Conservation (phyloP, 2,113 vertebrate genomes). For the Dasyurus viverrinus region DNA sequence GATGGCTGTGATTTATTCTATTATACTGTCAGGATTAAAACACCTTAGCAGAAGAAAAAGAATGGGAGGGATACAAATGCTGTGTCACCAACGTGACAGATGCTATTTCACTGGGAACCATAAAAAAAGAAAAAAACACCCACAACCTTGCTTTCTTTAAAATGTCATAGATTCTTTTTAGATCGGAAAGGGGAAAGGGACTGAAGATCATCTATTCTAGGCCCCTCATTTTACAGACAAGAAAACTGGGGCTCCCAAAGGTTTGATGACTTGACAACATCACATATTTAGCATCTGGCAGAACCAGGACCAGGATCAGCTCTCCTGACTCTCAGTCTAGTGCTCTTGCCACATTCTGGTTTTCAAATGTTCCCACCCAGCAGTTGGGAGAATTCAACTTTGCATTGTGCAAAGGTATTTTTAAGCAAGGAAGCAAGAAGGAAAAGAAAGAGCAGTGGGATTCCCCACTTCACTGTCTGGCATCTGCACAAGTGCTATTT, state of each 20-base stretch:
- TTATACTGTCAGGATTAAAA: conserved; percentile 80
- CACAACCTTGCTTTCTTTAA: conserved; percentile 33
- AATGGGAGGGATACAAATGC: conserved; percentile 66
- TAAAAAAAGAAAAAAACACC: neutral
- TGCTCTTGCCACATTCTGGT: neutral
- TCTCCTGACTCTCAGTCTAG: neutral
- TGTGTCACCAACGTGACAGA: conserved; percentile 69
- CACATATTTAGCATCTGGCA: neutral
- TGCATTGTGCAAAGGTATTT: neutral
- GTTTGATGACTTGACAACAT: neutral
- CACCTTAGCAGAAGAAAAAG: conserved; percentile 74
- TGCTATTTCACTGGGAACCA: conserved; percentile 62
- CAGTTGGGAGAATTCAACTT: neutral
- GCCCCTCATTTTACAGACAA: conserved; percentile 15
- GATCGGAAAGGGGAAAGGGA: neutral
- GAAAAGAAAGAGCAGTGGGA: neutral
- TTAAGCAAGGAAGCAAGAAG: conserved; percentile 22
- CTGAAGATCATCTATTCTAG: neutral
- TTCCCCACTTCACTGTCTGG: neutral
- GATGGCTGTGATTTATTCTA: conserved; percentile 80
- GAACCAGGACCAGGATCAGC: neutral
- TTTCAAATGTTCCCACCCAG: neutral
- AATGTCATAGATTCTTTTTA: neutral
- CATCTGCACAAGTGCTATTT: neutral
- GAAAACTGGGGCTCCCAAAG: neutral